Conservation (phyloP, 2,113 vertebrate genomes). For the Atractosteus spatula region DNA sequence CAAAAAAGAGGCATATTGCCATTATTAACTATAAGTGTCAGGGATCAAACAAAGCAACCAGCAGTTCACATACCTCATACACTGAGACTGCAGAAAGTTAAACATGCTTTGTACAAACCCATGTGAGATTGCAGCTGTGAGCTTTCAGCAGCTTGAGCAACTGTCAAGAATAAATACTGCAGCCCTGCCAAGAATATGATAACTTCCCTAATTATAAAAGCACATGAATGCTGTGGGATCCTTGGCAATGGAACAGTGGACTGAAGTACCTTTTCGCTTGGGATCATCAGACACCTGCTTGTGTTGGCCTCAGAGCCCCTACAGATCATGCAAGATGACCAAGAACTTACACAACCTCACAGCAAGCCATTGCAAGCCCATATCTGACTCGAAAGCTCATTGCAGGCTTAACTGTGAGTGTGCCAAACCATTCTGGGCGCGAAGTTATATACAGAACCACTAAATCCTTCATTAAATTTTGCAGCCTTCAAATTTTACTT, state of each 20-base stretch:
- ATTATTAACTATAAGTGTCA: slow-evolving; percentile 25
- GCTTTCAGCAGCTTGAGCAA: slow-evolving; percentile 14
- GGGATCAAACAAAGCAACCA: slow-evolving; percentile 35
- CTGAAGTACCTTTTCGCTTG: not conserved
- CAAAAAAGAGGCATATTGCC: slow-evolving; percentile 17
- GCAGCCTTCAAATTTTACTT: no score
- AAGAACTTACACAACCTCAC: slow-evolving; percentile 37
- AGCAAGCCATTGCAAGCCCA: slow-evolving; percentile 27
- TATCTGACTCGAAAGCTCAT: slow-evolving; percentile 11
- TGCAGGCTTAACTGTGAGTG: slow-evolving; percentile 24
- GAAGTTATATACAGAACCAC: not conserved
- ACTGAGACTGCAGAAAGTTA: not conserved
- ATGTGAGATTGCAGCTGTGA: slow-evolving; percentile 22
- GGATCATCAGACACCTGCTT: slow-evolving; percentile 34
- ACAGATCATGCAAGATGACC: slow-evolving; percentile 23
- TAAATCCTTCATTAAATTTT: no score
- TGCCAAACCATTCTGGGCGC: not conserved
- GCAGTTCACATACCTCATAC: slow-evolving; percentile 30
- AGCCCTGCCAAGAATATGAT: slow-evolving; percentile 26
- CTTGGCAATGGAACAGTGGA: slow-evolving; percentile 18
- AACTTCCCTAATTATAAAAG: slow-evolving; percentile 32
- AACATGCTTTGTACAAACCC: not conserved
- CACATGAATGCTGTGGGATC: slow-evolving; percentile 22
- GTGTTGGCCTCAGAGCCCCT: slow-evolving; percentile 26
- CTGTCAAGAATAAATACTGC: slow-evolving; percentile 13